A percentile compares a stretch with the other conserved stretches of the same genome.
These are phyloP conservation scores for Semotilus atromaculatus DNA, from an alignment of 2,797 vertebrate species.

Conservation along the genomic window DNA sequence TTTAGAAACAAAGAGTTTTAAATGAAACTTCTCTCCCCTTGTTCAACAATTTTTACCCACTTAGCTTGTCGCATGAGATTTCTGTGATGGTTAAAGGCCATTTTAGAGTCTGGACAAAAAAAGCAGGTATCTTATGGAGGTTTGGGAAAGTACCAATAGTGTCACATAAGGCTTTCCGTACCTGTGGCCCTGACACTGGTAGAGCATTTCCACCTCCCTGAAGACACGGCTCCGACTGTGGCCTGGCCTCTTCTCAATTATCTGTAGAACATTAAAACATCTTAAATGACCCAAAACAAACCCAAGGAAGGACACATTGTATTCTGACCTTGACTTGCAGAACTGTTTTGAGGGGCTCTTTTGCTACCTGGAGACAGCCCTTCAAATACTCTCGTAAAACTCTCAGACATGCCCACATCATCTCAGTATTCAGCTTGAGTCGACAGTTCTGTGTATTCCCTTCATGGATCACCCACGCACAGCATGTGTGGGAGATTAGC, in stretches of 20 bases:
- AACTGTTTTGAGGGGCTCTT: slow-evolving; percentile 19
- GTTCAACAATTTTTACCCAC: not conserved
- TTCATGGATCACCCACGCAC: slow-evolving; percentile 18
- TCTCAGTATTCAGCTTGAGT: not conserved
- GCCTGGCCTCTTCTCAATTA: slow-evolving; percentile 94
- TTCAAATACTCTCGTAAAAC: not conserved
- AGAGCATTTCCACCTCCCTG: slow-evolving; percentile 98
- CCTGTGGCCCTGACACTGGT: slow-evolving; percentile 99
- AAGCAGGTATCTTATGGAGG: not conserved
- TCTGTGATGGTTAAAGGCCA: not conserved
- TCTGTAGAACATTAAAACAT: slow-evolving; percentile 76
- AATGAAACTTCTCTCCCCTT: not conserved
- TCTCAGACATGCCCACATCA: not conserved
- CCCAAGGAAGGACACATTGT: not conserved
- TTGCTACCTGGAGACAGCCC: not conserved
- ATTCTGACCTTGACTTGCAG: no score
- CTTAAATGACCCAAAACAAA: not conserved
- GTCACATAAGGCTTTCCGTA: slow-evolving; percentile 57
- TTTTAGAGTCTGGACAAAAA: not conserved
- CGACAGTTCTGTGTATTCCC: slow-evolving; percentile 2
- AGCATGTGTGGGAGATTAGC: slow-evolving; percentile 73
- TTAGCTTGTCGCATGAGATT: not conserved
- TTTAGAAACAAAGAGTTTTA: no score
- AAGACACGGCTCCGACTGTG: slow-evolving; percentile 95
- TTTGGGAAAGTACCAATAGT: not conserved